Evolutionary conservation across 1,140 invertebrate genomes (phyloP).

Genomic region (Drosophila bifasciata): DNA sequence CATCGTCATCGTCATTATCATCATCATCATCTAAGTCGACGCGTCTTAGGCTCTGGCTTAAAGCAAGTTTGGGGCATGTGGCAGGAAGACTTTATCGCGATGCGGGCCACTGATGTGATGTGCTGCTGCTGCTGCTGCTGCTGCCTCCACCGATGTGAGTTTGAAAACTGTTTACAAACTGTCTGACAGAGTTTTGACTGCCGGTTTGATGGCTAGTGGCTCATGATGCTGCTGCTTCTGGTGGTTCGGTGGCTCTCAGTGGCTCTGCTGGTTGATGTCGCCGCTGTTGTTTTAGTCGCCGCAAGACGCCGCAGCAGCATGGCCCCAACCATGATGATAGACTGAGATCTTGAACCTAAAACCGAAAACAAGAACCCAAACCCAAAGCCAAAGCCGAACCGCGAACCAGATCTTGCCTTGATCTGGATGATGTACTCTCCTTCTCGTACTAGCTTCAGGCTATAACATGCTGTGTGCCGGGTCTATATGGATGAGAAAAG

Average conservation of each 20-base stretch:
- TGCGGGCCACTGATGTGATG: constrained; percentile 43
- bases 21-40: constrained; percentile 65
- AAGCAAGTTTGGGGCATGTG: constrained; percentile 36
- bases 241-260: constrained; percentile 23
- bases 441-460: constrained; percentile 57
- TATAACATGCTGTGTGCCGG: constrained; percentile 61
- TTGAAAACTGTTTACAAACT: constrained; percentile 81
- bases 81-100: constrained; percentile 65
- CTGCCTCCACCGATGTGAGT: constrained; percentile 29
- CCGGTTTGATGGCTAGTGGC: constrained; percentile 34
- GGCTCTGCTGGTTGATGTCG: constrained; percentile 65
- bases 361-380: constrained; percentile 22
- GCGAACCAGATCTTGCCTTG: constrained; percentile 13
- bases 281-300: constrained; percentile 40
- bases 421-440: constrained; percentile 34
- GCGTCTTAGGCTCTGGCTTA: constrained; percentile 66
- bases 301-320: constrained; percentile 30
- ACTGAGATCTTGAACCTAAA: constrained; percentile 68
- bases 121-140: too few species aligned
- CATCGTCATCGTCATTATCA: constrained; percentile 55
- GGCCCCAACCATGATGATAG: constrained; percentile 62
- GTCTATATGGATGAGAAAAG: not conserved
- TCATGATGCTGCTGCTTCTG: not conserved
- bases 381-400: too few species aligned
- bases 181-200: constrained; percentile 81